These are phyloP conservation scores for Byasa hedistus DNA, from an alignment of 2,888 invertebrate species.

Conservation along the genomic window DNA sequence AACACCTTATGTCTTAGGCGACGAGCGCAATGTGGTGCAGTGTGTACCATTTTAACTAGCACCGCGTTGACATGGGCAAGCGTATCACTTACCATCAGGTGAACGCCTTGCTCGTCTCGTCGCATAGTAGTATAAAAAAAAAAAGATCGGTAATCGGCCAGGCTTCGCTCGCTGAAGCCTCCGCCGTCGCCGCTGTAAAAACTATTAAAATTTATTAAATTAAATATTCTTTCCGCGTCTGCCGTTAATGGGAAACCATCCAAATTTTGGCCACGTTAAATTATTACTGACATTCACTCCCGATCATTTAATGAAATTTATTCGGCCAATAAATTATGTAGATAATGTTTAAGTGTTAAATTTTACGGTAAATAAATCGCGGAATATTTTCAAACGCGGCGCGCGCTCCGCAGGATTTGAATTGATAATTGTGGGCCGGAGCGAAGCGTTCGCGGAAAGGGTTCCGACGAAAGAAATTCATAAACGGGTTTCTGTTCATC, in stretches of 20 bases:
- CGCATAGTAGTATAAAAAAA: too few relatives aligned
- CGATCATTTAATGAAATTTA: conserved; percentile 47
- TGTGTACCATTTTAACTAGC: too few relatives aligned
- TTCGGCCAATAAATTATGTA: conserved; percentile 46
- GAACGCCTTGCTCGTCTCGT: too few relatives aligned
- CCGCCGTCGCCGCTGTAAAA: too few relatives aligned
- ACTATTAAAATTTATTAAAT: conserved; percentile 27
- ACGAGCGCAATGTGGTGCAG: too few relatives aligned
- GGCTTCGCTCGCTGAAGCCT: too few relatives aligned
- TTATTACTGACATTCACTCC: conserved; percentile 32
- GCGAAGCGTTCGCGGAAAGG: background rate
- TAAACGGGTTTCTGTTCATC: too few relatives aligned
- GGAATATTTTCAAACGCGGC: conserved; percentile 21
- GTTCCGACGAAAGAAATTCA: background rate
- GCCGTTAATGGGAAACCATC: conserved; percentile 27
- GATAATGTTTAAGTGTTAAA: conserved; percentile 46
- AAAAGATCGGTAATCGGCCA: too few relatives aligned
- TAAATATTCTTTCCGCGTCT: conserved; percentile 27
- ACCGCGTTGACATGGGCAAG: too few relatives aligned
- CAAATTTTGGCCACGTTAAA: conserved; percentile 29
- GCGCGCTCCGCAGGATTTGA: conserved; percentile 16
- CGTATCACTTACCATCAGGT: too few relatives aligned
- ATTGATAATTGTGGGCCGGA: conserved; percentile 5
- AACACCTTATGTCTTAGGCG: too few relatives aligned
- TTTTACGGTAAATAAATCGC: conserved; percentile 43